Conservation (phyloP, 2,113 vertebrate species). For the Varanus salvator region DNA sequence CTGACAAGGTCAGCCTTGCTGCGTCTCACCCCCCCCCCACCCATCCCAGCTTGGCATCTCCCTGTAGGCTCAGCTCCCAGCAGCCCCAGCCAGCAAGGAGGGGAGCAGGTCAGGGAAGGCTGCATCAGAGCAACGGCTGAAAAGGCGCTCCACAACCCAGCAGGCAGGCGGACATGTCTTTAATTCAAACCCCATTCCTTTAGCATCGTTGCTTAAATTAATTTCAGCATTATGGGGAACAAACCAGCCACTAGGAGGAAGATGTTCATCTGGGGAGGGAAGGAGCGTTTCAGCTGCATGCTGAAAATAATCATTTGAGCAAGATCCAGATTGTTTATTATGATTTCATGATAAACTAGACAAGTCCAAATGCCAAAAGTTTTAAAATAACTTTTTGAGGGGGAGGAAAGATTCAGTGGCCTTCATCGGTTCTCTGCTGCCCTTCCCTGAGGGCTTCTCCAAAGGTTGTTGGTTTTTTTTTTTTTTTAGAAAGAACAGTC, state of each 20-base stretch:
- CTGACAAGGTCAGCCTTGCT: too few species aligned
- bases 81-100: too few species aligned
- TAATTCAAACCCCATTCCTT: not conserved
- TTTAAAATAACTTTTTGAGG: constrained; percentile 6
- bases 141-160: too few species aligned
- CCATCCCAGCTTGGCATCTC: too few species aligned
- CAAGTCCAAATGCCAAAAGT: not conserved
- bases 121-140: too few species aligned
- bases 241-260: not conserved
- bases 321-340: not conserved
- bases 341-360: not conserved
- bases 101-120: too few species aligned
- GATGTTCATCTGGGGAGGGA: too few species aligned
- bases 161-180: not conserved
- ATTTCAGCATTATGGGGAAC: not conserved
- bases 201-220: not conserved
- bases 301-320: not conserved
- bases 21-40: too few species aligned
- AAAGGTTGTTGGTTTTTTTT: too few species aligned
- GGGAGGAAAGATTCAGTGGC: not conserved
- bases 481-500: too few species aligned
- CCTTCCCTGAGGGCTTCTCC: not conserved
- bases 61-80: too few species aligned
- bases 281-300: not conserved
- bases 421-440: not conserved